Evolutionary conservation across 64 coral and sea anemone genomes (phyloP).

Genomic region (Dendronephthya gigantea): DNA sequence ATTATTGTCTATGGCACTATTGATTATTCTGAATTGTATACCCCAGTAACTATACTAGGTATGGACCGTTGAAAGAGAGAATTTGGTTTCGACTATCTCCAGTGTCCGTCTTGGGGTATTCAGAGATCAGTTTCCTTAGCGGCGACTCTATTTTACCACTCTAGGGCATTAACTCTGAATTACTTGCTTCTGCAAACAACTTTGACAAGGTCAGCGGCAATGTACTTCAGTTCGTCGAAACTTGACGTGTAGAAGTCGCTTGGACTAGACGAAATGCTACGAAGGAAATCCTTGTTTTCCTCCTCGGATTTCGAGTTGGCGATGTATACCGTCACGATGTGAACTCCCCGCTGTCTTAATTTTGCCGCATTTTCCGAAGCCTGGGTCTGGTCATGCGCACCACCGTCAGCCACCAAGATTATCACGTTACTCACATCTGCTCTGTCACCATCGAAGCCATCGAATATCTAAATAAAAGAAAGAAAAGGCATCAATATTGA

Average conservation of each 20-base stretch:
- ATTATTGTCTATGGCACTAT: too few relatives aligned
- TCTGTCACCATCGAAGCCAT: neutral
- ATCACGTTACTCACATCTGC: neutral
- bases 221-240: neutral
- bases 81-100: too few relatives aligned
- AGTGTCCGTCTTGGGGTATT: too few relatives aligned
- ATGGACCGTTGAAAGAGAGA: too few relatives aligned
- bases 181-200: neutral
- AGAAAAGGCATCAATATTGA: neutral
- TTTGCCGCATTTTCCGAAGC: neutral
- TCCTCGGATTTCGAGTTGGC: neutral
- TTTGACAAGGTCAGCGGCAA: slow-evolving; percentile 15
- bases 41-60: too few relatives aligned
- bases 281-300: neutral
- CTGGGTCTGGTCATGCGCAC: neutral
- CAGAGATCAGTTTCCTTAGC: too few relatives aligned
- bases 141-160: too few relatives aligned
- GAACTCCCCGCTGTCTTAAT: neutral
- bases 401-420: neutral
- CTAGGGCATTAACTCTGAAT: neutral
- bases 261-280: neutral
- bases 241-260: neutral
- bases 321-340: neutral
- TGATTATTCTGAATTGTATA: too few relatives aligned
- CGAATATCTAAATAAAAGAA: neutral